Evolutionary conservation across 1,140 invertebrate genomes (phyloP).

Genomic region (Drosophila lacteicornis): DNA sequence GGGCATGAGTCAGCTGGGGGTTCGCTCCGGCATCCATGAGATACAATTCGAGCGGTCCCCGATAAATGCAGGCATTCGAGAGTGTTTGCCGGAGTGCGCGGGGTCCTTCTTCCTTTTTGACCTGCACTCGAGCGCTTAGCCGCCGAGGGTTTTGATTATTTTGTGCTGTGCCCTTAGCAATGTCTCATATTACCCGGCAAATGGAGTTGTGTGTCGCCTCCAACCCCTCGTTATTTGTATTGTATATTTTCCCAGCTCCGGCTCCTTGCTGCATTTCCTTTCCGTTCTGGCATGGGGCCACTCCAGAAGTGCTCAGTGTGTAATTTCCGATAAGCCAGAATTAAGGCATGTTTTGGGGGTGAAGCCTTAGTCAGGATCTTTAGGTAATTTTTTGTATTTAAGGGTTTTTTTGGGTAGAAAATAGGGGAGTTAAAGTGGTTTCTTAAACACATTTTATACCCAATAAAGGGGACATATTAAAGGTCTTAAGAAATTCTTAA

Average conservation of each 20-base stretch:
- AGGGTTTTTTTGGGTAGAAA: neutral
- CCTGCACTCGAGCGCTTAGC: constrained; percentile 51
- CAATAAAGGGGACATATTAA: neutral
- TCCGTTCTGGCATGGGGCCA: constrained; percentile 26
- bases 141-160: constrained; percentile 46
- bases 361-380: constrained; percentile 19
- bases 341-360: constrained; percentile 10
- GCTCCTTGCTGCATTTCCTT: constrained; percentile 25
- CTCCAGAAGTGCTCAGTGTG: constrained; percentile 26
- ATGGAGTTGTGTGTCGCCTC: constrained; percentile 8
- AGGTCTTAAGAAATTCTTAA: neutral
- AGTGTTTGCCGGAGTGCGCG: constrained; percentile 29
- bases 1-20: constrained; percentile 46
- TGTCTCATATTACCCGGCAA: constrained; percentile 43
- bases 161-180: constrained; percentile 32
- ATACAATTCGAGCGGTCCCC: constrained; percentile 35
- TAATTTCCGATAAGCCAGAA: constrained; percentile 41
- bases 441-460: neutral
- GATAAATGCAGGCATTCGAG: constrained; percentile 1
- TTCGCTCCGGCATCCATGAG: constrained; percentile 43
- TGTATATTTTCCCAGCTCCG: constrained; percentile 17
- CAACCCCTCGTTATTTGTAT: neutral
- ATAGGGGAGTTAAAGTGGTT: neutral
- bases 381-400: too few species aligned
- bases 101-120: constrained; percentile 35